A percentile compares a stretch with the other conserved stretches of the same genome.
phyloP scores from a whole-genome alignment of 2,888 invertebrate genomes.

The Meiosimyza platycephala region DNA sequence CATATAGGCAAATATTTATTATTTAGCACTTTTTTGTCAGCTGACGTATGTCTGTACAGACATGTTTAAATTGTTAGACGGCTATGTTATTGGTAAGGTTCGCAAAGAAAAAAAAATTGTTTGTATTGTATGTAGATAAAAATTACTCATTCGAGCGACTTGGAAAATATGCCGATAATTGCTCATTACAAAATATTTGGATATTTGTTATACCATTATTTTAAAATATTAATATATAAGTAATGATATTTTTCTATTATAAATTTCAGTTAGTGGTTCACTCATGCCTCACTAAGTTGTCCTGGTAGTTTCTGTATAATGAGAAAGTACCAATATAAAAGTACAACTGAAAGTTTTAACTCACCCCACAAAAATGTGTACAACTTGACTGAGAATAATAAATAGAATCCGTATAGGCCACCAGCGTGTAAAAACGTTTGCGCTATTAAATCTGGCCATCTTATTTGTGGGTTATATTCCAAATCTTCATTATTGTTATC shows the following conservation, averaged over 20 bases:
- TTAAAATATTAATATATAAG: too few species aligned
- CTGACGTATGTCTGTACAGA: not conserved
- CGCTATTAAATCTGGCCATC: constrained; percentile 79
- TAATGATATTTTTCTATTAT: too few species aligned
- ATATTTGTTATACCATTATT: too few species aligned
- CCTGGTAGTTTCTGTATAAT: not conserved
- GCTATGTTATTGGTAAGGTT: too few species aligned
- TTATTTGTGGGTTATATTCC: constrained; percentile 72
- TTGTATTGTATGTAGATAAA: too few species aligned
- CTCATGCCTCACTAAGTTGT: not conserved
- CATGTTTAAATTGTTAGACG: too few species aligned
- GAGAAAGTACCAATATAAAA: not conserved
- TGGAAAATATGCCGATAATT: too few species aligned
- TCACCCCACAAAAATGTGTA: constrained; percentile 80
- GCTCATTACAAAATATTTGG: too few species aligned
- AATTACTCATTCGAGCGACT: too few species aligned
- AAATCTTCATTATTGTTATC: constrained; percentile 32
- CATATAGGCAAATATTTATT: not conserved
- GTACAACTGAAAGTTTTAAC: constrained; percentile 58
- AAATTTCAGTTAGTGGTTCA: not conserved
- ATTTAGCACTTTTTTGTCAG: constrained; percentile 7
- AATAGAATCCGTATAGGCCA: constrained; percentile 76
- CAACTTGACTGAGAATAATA: constrained; percentile 73
- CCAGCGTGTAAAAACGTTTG: constrained; percentile 79
- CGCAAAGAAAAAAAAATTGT: too few species aligned